phyloP scores from a whole-genome alignment of 2,797 vertebrate species.

The Urocyon cinereoargenteus region DNA sequence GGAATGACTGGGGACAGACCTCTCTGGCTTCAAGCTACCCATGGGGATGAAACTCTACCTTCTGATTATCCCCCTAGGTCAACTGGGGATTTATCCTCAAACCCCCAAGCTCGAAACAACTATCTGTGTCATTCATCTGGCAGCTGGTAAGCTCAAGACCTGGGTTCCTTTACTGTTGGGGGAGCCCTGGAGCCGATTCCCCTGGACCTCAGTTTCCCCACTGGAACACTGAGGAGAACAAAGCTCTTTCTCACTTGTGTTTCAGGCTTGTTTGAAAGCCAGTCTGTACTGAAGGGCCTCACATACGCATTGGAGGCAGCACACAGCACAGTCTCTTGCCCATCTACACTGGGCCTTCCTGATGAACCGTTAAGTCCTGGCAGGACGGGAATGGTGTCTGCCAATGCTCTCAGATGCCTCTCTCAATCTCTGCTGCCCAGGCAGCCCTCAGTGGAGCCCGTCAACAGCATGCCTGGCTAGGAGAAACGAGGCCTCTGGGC shows the following conservation, averaged over 20 bases:
- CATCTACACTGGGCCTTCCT: not conserved
- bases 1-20: not conserved
- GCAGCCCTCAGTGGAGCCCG: not conserved
- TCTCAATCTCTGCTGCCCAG: not conserved
- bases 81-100: not conserved
- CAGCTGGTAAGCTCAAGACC: not conserved
- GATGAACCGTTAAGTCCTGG: not conserved
- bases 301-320: not conserved
- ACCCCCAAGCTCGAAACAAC: not conserved
- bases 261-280: not conserved
- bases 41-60: not conserved
- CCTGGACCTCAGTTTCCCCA: not conserved
- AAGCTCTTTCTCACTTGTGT: not conserved
- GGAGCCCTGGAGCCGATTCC: not conserved
- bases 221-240: not conserved
- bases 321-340: not conserved
- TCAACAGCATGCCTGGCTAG: not conserved
- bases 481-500: not conserved
- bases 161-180: not conserved
- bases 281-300: not conserved
- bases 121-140: not conserved
- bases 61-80: not conserved
- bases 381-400: not conserved
- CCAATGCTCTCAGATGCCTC: not conserved
- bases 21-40: not conserved